Conservation (phyloP, 2,888 invertebrate genomes). For the Scrobipalpa atriplicella region DNA sequence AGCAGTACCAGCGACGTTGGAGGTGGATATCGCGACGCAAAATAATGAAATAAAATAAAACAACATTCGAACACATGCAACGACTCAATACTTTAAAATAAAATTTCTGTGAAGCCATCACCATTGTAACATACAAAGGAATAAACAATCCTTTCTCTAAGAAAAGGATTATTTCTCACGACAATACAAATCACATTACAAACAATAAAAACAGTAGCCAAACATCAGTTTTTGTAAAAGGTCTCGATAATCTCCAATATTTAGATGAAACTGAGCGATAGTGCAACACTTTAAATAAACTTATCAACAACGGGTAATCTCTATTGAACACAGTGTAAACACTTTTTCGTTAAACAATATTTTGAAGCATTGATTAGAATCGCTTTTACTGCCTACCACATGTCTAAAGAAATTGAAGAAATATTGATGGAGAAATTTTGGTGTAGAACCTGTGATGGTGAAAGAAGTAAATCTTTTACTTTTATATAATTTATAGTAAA, state of each 20-base stretch:
- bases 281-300: constrained; percentile 55
- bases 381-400: constrained; percentile 3
- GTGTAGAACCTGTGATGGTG: no score
- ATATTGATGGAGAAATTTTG: background rate
- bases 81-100: constrained; percentile 24
- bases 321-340: constrained; percentile 44
- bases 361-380: constrained; percentile 12
- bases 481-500: no score
- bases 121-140: constrained; percentile 29
- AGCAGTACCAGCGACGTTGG: constrained; percentile 67
- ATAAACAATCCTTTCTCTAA: constrained; percentile 58
- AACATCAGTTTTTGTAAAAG: constrained; percentile 48
- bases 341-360: constrained; percentile 27
- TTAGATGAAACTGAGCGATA: constrained; percentile 62
- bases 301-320: constrained; percentile 66
- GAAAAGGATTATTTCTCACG: constrained; percentile 60
- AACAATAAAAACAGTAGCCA: constrained; percentile 69
- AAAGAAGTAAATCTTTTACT: no score
- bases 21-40: constrained; percentile 43
- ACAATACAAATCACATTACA: constrained; percentile 72
- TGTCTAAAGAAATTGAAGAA: background rate
- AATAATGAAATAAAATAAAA: constrained; percentile 22
- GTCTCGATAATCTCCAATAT: constrained; percentile 55
- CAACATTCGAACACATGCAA: constrained; percentile 34
- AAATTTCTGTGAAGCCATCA: constrained; percentile 34